A percentile compares a stretch with the other conserved stretches of the same genome.
Evolutionary conservation across 2,888 invertebrate genomes (phyloP).

Genomic region (Stegana nigrithorax): DNA sequence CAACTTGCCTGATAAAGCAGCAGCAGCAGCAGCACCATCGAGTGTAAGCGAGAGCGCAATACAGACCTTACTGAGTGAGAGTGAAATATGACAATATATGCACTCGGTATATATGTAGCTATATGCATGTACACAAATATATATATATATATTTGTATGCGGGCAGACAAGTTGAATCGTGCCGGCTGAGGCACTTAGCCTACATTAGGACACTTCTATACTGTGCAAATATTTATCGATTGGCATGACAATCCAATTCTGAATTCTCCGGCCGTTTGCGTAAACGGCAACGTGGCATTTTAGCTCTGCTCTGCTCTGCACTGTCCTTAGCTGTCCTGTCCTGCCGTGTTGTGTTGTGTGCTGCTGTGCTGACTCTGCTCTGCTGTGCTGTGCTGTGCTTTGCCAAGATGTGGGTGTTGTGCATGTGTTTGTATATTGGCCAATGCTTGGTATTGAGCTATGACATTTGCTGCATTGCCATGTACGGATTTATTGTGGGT

Average conservation of each 20-base stretch:
- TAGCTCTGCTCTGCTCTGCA: not conserved
- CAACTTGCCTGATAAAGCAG: no score
- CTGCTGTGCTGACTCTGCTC: not conserved
- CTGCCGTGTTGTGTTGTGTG: not conserved
- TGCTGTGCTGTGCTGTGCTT: not conserved
- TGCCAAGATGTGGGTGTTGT: not conserved
- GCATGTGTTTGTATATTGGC: no score
- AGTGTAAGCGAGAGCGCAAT: no score
- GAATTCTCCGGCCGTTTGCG: slow-evolving; percentile 34
- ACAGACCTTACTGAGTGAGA: no score
- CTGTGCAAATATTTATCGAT: slow-evolving; percentile 59
- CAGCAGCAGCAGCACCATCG: no score
- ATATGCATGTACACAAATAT: not conserved
- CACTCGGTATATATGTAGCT: no score
- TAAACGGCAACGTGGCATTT: not conserved
- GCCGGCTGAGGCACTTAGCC: slow-evolving; percentile 48
- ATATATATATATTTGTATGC: no score
- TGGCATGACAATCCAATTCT: slow-evolving; percentile 57
- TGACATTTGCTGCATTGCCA: not conserved
- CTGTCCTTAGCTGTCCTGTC: not conserved
- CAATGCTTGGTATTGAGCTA: no score
- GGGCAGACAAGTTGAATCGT: no score
- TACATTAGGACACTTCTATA: slow-evolving; percentile 42
- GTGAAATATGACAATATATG: no score
- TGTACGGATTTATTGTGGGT: slow-evolving; percentile 10